Conservation (phyloP, 2,113 vertebrate genomes). For the Pandion haliaetus region DNA sequence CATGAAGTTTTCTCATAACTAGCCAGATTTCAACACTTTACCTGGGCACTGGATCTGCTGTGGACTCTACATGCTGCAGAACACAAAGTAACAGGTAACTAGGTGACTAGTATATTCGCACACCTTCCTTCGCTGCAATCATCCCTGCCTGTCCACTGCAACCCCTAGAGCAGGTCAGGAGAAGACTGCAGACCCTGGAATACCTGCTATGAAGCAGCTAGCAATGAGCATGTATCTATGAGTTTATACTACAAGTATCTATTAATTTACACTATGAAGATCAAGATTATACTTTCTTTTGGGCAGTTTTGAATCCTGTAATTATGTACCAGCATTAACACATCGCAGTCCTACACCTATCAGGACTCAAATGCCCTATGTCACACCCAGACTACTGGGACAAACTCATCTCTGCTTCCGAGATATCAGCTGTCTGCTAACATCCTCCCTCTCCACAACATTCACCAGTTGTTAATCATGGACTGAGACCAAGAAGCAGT, state of each 20-base stretch:
- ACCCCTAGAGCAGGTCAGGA: background rate
- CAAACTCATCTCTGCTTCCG: background rate
- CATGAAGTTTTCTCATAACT: background rate
- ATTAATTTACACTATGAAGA: background rate
- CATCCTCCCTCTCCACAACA: background rate
- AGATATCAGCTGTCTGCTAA: background rate
- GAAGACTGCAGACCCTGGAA: background rate
- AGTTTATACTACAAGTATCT: background rate
- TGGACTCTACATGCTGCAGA: background rate
- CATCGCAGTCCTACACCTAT: background rate
- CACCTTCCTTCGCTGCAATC: background rate
- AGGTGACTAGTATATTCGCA: background rate
- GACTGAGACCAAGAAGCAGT: background rate
- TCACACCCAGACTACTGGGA: background rate
- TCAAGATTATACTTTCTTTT: background rate
- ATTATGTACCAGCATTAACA: background rate
- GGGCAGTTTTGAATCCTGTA: background rate
- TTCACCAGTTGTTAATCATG: background rate
- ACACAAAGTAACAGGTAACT: background rate
- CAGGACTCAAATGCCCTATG: background rate
- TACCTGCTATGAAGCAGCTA: background rate
- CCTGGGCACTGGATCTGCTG: fast-evolving
- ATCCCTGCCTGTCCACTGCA: background rate
- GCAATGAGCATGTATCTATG: background rate
- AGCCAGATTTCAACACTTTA: background rate